Percentiles rank a stretch among this genome's conserved stretches.
Evolutionary conservation across 2,113 vertebrate species (phyloP).

Genomic region (Oreochromis tanganicae): DNA sequence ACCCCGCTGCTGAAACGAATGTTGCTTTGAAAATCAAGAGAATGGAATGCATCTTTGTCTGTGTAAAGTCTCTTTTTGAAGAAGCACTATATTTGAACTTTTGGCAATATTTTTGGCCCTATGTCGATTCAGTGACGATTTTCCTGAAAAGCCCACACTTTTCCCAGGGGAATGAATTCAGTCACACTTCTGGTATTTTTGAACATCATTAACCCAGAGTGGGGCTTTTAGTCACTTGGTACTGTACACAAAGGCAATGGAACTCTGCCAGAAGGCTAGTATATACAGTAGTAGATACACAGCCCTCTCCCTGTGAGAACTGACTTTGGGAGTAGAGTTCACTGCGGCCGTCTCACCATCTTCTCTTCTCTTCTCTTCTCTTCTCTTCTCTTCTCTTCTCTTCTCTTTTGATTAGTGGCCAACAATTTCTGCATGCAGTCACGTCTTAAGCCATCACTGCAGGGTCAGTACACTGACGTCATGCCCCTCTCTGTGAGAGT

Average conservation of each 20-base stretch:
- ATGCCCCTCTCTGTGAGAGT: slow-evolving; percentile 39
- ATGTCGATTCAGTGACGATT: slow-evolving; percentile 18
- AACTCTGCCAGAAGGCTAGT: slow-evolving; percentile 39
- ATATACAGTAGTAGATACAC: slow-evolving; percentile 30
- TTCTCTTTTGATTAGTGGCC: background rate
- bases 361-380: background rate
- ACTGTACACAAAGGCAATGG: slow-evolving; percentile 32
- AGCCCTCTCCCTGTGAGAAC: slow-evolving; percentile 43
- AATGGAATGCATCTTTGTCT: background rate
- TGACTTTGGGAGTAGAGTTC: background rate
- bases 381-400: background rate
- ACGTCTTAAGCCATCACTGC: slow-evolving; percentile 24
- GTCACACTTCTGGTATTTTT: slow-evolving; percentile 63
- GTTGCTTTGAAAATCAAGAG: background rate
- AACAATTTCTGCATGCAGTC: slow-evolving; percentile 45
- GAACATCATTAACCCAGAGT: slow-evolving; percentile 36
- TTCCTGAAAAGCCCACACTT: slow-evolving; percentile 39
- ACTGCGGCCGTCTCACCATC: background rate
- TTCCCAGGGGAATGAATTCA: slow-evolving; percentile 35
- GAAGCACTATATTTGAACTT: slow-evolving; percentile 7
- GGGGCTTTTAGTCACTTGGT: slow-evolving; percentile 55
- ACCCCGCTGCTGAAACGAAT: background rate
- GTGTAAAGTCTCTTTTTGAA: background rate
- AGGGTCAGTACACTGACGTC: slow-evolving; percentile 57
- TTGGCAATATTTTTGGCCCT: background rate